Base-by-base conservation (phyloP, 1,140 invertebrate species). In the Drosophila repleta region DNA sequence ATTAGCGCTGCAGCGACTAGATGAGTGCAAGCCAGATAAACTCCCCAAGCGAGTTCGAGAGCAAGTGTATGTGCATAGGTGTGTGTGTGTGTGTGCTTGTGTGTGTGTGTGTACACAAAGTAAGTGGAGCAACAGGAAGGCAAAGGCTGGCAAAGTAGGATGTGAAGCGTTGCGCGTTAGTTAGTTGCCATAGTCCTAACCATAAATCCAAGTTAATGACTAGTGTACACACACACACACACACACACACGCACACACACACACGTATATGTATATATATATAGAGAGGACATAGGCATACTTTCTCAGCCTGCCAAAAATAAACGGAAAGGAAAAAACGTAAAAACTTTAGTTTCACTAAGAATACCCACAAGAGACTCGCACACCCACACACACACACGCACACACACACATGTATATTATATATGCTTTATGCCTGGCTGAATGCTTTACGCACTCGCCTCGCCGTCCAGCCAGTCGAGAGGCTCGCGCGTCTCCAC, bases 161-260 rank as follows among this genome's bases (percentile, higher is more conserved):
- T 32, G 37, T 26, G 56, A 17, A 15, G 7, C 4, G 21, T 8
- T 11, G 26, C 11, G 17, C n/a, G 37, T 43, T 57, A 11, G 21
- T 21, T 17, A 32, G 24, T 21, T 45, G 39, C 55, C 39, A 52
- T 52, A 57, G n/a, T 56, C 29, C 43, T 39, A 17, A 39, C 45
- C 76, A 79, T 79, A 71, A 75, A 75, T 68, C 57, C 35, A 21
- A 68, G 24, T 39, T 68, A 73, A 73, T 73, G 70, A 57, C 70
- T 67, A 18, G 13, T 11, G 17, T 24, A 17, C 37, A 49, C 10
- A 13, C 17, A 13, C 57, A 55, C 18, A 37, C 24, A 55, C 15
- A 24, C 8, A 46, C 35, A 26, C 15, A 46, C 20, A 56, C 48
- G 8, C 4, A 43, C n/a, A 43, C n/a, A 15, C 4, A 41, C 10